Evolutionary conservation across 2,797 vertebrate genomes (phyloP).

Genomic region (Falco cherrug): DNA sequence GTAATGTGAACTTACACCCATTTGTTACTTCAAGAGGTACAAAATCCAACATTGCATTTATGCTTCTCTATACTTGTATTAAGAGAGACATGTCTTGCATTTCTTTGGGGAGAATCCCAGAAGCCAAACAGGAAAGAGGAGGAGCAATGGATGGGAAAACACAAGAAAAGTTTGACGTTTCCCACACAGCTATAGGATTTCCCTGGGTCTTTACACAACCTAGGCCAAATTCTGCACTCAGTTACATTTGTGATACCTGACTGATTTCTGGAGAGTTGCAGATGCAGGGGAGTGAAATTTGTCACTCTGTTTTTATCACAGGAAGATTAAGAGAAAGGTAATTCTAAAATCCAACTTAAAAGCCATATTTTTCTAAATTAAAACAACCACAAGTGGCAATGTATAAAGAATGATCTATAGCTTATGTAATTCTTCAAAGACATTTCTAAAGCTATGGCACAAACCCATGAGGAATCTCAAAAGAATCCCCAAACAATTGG

Average conservation of each 20-base stretch:
- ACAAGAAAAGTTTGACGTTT: background rate
- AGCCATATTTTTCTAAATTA: background rate
- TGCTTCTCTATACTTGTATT: background rate
- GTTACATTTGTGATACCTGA: background rate
- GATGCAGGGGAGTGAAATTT: background rate
- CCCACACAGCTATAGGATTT: constrained; percentile 47
- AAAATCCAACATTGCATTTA: background rate
- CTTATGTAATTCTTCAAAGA: background rate
- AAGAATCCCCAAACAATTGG: background rate
- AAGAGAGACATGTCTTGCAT: background rate
- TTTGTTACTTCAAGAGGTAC: background rate
- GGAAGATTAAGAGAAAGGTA: background rate
- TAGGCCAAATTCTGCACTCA: background rate
- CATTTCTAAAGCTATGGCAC: background rate
- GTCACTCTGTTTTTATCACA: background rate
- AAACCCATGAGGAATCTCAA: background rate
- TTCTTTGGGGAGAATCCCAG: constrained; percentile 30
- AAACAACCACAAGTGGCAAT: background rate
- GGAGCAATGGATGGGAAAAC: constrained; percentile 10
- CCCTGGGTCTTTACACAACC: background rate
- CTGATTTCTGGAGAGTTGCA: background rate
- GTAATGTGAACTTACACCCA: background rate
- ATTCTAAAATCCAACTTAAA: background rate
- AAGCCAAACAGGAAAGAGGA: constrained; percentile 25
- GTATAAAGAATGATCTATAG: background rate